Percentiles rank a stretch among this genome's conserved stretches.
Evolutionary conservation across 2,113 vertebrate species (phyloP).

Genomic region (Arenaria interpres): DNA sequence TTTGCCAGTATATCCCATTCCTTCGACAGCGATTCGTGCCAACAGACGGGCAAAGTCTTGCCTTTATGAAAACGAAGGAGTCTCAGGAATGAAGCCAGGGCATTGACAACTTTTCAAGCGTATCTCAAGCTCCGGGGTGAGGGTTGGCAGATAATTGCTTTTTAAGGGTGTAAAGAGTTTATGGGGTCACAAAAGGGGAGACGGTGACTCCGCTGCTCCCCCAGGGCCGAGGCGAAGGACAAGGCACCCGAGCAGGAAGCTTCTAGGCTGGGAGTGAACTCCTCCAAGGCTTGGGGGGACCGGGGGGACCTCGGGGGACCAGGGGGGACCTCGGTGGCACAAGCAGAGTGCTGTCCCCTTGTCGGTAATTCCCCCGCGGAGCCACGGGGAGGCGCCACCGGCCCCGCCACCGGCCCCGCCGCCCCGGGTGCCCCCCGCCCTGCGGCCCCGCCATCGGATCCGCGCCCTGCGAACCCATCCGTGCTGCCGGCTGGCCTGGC

Average conservation of each 20-base stretch:
- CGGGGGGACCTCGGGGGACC: background rate
- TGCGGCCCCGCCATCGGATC: background rate
- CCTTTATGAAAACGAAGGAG: background rate
- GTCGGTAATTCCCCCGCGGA: accelerated
- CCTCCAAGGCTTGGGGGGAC: background rate
- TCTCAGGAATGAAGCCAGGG: background rate
- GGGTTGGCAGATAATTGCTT: background rate
- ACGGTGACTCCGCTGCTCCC: background rate
- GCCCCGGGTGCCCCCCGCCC: background rate
- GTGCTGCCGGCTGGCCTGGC: background rate
- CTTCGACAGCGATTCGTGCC: accelerated
- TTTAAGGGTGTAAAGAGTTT: background rate
- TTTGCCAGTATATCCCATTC: background rate
- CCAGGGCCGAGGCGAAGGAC: background rate
- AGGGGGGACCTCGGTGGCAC: background rate
- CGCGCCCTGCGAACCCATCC: background rate
- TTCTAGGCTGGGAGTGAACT: background rate
- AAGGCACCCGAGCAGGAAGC: background rate
- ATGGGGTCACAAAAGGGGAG: background rate
- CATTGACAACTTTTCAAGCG: accelerated
- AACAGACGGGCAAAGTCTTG: background rate
- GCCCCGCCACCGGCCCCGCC: background rate
- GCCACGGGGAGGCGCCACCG: background rate
- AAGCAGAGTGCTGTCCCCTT: background rate
- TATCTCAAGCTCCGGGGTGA: background rate